Evolutionary conservation across 2,113 vertebrate genomes (phyloP).

Genomic region (Cheilinus undulatus): DNA sequence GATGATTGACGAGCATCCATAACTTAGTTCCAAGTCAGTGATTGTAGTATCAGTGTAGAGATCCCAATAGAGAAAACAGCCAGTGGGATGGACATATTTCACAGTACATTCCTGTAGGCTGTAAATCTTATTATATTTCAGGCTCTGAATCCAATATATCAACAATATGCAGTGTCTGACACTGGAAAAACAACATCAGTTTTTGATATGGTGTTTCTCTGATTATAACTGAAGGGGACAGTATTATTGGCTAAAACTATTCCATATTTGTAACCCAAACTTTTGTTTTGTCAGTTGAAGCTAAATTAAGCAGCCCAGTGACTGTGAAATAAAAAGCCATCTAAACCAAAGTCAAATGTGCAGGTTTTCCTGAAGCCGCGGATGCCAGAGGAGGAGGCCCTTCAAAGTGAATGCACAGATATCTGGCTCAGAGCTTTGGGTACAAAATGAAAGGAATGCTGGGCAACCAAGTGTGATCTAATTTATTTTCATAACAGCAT

Average conservation of each 20-base stretch:
- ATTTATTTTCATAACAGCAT: conserved; percentile 49
- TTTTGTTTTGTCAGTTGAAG: conserved; percentile 45
- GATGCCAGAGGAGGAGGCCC: conserved; percentile 1
- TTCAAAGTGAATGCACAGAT: conserved; percentile 22
- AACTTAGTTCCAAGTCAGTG: conserved; percentile 34
- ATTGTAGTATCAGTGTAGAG: not conserved
- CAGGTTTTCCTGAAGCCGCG: conserved; percentile 30
- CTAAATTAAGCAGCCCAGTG: conserved; percentile 27
- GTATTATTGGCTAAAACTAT: conserved; percentile 18
- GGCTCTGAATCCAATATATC: conserved; percentile 39
- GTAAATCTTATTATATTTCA: conserved; percentile 55
- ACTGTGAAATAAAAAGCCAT: conserved; percentile 17
- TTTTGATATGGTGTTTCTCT: conserved; percentile 48
- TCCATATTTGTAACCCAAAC: conserved; percentile 26
- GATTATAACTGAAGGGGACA: conserved; percentile 42
- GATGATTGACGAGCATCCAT: conserved; percentile 35
- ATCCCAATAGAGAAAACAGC: conserved; percentile 25
- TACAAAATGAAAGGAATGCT: conserved; percentile 24
- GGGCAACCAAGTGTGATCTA: conserved; percentile 31
- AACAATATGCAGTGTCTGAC: conserved; percentile 39
- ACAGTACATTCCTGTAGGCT: conserved; percentile 33
- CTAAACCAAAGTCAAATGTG: conserved; percentile 25
- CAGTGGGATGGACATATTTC: conserved; percentile 46
- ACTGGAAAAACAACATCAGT: conserved; percentile 33
- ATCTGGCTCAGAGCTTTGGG: not conserved